phyloP scores from a whole-genome alignment of 1,140 invertebrate genomes.

The Pseudomyrmex concolor region DNA sequence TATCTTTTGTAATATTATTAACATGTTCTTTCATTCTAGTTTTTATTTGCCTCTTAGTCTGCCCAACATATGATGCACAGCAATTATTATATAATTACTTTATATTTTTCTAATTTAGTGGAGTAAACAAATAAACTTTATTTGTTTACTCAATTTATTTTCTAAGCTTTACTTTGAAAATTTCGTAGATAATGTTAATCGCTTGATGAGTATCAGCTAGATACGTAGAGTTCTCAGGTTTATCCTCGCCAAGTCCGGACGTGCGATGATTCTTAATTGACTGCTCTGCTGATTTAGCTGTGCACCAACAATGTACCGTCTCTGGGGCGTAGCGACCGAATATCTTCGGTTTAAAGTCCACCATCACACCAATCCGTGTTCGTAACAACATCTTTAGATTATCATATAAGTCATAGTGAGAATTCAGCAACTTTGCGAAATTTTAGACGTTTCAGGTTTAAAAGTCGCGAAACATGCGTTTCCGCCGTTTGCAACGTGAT shows the following conservation, averaged over 20 bases:
- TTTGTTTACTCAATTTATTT: neutral
- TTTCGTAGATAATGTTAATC: conserved; percentile 83
- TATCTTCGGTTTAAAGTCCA: conserved; percentile 72
- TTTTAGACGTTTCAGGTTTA: neutral
- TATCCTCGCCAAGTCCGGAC: conserved; percentile 80
- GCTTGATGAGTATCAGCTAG: conserved; percentile 84
- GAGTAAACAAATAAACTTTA: no score
- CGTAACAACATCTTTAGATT: conserved; percentile 72
- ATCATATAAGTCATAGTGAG: conserved; percentile 71
- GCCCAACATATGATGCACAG: no score
- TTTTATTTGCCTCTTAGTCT: no score
- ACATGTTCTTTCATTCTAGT: no score
- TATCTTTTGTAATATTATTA: no score
- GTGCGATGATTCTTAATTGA: conserved; percentile 75
- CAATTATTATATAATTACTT: no score
- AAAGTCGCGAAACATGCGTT: neutral
- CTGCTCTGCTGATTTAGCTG: conserved; percentile 81
- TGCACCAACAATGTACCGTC: conserved; percentile 82
- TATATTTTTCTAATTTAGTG: no score
- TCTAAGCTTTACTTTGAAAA: conserved; percentile 74
- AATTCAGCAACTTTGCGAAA: neutral
- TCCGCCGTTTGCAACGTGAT: neutral
- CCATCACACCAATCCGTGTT: conserved; percentile 72
- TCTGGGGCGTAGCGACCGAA: conserved; percentile 76
- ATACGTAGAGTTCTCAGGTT: conserved; percentile 84